Percentiles rank a stretch among this genome's conserved stretches.
phyloP scores from a whole-genome alignment of 2,888 invertebrate genomes.

The Plemyria rubiginata region DNA sequence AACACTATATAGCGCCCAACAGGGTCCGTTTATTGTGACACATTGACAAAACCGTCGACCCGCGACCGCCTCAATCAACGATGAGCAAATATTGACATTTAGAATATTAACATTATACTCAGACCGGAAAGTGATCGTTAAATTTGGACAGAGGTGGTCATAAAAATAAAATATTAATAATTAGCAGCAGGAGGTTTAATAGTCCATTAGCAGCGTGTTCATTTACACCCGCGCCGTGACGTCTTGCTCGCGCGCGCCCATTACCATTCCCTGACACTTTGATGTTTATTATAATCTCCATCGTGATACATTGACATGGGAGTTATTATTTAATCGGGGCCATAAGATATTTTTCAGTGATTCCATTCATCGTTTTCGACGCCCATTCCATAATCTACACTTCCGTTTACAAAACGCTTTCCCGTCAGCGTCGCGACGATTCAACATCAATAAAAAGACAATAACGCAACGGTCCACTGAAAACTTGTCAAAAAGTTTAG shows the following conservation, averaged over 20 bases:
- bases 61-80: conserved; percentile 68
- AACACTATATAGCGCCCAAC: conserved; percentile 61
- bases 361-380: conserved; percentile 32
- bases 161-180: conserved; percentile 82
- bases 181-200: conserved; percentile 71
- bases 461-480: conserved; percentile 64
- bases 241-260: conserved; percentile 51
- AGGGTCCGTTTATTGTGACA: conserved; percentile 52
- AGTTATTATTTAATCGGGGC: conserved; percentile 35
- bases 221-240: conserved; percentile 54
- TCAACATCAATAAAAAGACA: conserved; percentile 60
- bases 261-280: conserved; percentile 51
- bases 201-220: conserved; percentile 71
- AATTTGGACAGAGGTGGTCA: conserved; percentile 65
- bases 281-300: conserved; percentile 47
- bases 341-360: conserved; percentile 34
- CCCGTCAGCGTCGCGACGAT: conserved; percentile 54
- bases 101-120: conserved; percentile 64
- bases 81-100: conserved; percentile 69
- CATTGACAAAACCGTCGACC: conserved; percentile 60
- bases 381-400: conserved; percentile 51
- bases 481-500: conserved; percentile 69
- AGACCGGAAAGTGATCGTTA: conserved; percentile 76
- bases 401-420: conserved; percentile 60
- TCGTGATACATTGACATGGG: conserved; percentile 43